Evolutionary conservation across 2,888 invertebrate genomes (phyloP).

Genomic region (Proisotoma minuta): DNA sequence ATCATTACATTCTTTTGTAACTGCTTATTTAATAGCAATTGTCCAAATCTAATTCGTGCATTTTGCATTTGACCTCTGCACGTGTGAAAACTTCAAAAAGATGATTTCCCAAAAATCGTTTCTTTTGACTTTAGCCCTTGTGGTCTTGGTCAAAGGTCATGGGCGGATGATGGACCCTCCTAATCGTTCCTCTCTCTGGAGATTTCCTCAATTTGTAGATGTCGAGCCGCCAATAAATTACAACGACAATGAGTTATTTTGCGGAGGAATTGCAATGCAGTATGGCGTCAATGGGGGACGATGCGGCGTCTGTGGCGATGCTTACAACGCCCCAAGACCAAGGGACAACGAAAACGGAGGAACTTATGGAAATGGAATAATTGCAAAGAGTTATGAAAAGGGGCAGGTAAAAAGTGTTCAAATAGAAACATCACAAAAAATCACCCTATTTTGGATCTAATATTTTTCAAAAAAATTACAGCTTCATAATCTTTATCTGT

Average conservation of each 20-base stretch:
- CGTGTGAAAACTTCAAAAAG: too few relatives aligned
- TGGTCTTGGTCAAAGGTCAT: conserved; percentile 21
- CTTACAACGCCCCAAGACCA: conserved; percentile 20
- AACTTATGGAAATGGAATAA: conserved; percentile 25
- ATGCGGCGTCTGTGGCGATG: conserved; percentile 36
- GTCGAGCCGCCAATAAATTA: conserved; percentile 35
- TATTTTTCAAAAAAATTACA: too few relatives aligned
- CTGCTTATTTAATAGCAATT: too few relatives aligned
- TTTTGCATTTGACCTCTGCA: too few relatives aligned
- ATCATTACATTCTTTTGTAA: too few relatives aligned
- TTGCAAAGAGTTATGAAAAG: conserved; percentile 16
- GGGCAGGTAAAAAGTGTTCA: conserved; percentile 15
- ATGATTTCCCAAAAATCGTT: too few relatives aligned
- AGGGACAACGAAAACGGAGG: conserved; percentile 34
- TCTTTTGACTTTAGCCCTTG: too few relatives aligned
- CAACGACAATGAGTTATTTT: conserved; percentile 32
- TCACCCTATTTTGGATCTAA: too few relatives aligned
- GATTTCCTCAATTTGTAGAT: conserved; percentile 25
- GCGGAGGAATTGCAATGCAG: conserved; percentile 32
- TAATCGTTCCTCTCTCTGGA: conserved; percentile 29
- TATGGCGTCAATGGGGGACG: conserved; percentile 26
- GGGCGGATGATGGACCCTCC: conserved; percentile 33
- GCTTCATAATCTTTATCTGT: too few relatives aligned
- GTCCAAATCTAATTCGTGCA: too few relatives aligned
- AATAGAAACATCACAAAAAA: too few relatives aligned